Evolutionary conservation across 1,140 invertebrate genomes (phyloP).

Genomic region (Ceratitis capitata): DNA sequence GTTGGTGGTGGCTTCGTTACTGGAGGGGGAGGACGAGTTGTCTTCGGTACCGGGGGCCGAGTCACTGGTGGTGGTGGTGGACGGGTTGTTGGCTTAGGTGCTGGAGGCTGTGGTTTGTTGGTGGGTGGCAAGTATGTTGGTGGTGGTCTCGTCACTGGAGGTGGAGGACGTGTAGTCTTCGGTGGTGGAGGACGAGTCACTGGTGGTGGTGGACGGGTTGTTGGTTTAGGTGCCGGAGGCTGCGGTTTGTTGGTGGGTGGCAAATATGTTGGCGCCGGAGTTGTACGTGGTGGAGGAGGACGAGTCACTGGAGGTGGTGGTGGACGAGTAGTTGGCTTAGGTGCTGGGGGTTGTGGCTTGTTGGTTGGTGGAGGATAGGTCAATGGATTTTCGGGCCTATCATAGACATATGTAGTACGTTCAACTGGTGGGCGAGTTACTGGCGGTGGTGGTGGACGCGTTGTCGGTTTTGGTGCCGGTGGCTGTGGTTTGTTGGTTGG

Average conservation of each 20-base stretch:
- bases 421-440: slow-evolving; percentile 41
- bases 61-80: slow-evolving; percentile 36
- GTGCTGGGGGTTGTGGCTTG: slow-evolving; percentile 46
- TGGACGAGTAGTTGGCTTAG: slow-evolving; percentile 30
- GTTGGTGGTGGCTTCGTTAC: slow-evolving; percentile 24
- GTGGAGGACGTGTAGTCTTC: slow-evolving; percentile 45
- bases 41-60: not conserved
- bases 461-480: slow-evolving; percentile 42
- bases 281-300: slow-evolving; percentile 34
- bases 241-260: slow-evolving; percentile 50
- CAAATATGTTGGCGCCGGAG: slow-evolving; percentile 52
- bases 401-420: slow-evolving; percentile 9
- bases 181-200: slow-evolving; percentile 42
- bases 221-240: slow-evolving; percentile 48
- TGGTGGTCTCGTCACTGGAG: slow-evolving; percentile 42
- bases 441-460: slow-evolving; percentile 43
- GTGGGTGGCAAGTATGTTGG: slow-evolving; percentile 42
- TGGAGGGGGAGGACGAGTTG: slow-evolving; percentile 39
- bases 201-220: slow-evolving; percentile 48
- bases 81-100: slow-evolving; percentile 28
- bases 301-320: slow-evolving; percentile 37
- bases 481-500: too few relatives aligned
- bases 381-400: slow-evolving; percentile 13
- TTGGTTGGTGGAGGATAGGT: slow-evolving; percentile 50
- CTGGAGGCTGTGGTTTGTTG: slow-evolving; percentile 36